Base-by-base conservation (phyloP, 2,113 vertebrate species). In the Myotis yumanensis region DNA sequence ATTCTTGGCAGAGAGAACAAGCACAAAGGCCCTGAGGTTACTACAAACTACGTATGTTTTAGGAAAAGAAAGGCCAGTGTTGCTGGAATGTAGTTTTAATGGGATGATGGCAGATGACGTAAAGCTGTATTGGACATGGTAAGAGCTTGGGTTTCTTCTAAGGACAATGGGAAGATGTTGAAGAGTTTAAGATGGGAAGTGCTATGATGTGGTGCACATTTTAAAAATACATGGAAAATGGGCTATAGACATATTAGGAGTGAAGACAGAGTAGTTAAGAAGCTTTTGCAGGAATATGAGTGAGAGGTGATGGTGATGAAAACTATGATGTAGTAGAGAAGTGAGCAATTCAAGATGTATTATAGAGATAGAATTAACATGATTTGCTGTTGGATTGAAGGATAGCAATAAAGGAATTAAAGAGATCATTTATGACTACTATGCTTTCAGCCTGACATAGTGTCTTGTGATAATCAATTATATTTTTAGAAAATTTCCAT, bases 401-500 rank as follows among this genome's bases (percentile, higher is more conserved):
- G 32, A 43, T 9, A 64, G 18, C 4, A 25, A 35, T 30, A 54
- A 81, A 12, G 51, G 43, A 80, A 91, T 46, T 20, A 76, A 28
- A 80, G 30, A 54, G 35, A 52, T 85, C 4, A 20, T 32, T 84
- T 82, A 28, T 37, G 43, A 69, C 64, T 37, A 46, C 62, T 32
- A 3, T 12, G 18, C 59, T 48, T 89, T 76, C 32, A 25, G 25
- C 46, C 81, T 81, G 59, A 81, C 52, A 32, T 4, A 20, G 23
- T 52, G 35, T 66, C 28, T 72, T 68, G 11, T 48, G 18, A 48
- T 59, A 86, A 18, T 59, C 15, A 22, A 57, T 30, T 88, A 82
- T n/a, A 72, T 48, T 62, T 73, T 75, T 59, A 95, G 82, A 28
- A 81, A 77, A 40, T 57, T 59, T 71, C 30, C 25, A 83, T 71